Evolutionary conservation across 2,888 invertebrate genomes (phyloP).

Genomic region (Drosophila pseudotakahashii): DNA sequence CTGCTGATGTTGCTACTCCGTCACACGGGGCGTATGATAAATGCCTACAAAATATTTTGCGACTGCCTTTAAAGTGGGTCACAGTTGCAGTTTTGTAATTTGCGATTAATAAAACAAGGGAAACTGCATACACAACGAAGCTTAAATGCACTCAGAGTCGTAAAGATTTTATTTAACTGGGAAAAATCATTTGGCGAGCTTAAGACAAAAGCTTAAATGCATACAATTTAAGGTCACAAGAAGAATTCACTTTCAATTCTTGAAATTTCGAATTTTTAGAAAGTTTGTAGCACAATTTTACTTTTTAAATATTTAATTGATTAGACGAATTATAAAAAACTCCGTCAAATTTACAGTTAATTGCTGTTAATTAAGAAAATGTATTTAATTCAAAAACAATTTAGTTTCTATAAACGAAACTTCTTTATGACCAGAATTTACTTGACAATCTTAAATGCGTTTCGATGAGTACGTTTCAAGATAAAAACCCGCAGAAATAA

Average conservation of each 20-base stretch:
- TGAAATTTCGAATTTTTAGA: neutral
- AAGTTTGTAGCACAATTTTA: neutral
- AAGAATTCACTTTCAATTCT: neutral
- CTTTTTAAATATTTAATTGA: neutral
- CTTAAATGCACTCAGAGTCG: slow-evolving; percentile 11
- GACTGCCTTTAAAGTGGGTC: slow-evolving; percentile 66
- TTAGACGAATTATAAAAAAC: neutral
- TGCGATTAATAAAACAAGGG: slow-evolving; percentile 61
- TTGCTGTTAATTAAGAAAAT: neutral
- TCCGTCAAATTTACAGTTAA: neutral
- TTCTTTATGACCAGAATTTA: neutral
- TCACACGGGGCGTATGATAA: slow-evolving; percentile 69
- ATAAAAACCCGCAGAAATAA: slow-evolving; percentile 3
- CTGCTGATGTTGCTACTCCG: slow-evolving; percentile 17
- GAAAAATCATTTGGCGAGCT: neutral
- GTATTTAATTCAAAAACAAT: neutral
- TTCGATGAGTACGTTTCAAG: neutral
- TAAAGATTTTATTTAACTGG: slow-evolving; percentile 18
- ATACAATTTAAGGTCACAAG: neutral
- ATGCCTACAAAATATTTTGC: slow-evolving; percentile 54
- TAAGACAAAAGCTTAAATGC: slow-evolving; percentile 3
- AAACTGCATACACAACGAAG: slow-evolving; percentile 17
- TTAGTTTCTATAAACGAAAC: too few species aligned
- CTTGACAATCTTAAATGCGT: neutral
- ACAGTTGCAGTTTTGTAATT: slow-evolving; percentile 68